A percentile compares a stretch with the other conserved stretches of the same genome.
phyloP scores from a whole-genome alignment of 2,113 vertebrate genomes.

The Notarius lentiginosus region DNA sequence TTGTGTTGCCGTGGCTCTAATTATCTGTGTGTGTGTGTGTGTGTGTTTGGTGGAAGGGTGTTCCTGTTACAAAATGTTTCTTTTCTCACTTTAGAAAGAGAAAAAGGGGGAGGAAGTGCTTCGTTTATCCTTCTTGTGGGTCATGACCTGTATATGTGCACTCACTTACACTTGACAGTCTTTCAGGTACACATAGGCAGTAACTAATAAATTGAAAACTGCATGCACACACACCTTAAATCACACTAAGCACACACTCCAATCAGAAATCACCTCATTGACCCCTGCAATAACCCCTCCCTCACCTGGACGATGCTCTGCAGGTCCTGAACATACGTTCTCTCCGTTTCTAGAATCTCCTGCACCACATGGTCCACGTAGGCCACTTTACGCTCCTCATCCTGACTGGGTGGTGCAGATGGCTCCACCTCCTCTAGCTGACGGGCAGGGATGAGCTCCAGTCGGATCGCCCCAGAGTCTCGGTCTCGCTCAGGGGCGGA shows the following conservation, averaged over 20 bases:
- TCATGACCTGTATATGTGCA: slow-evolving; percentile 19
- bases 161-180: neutral
- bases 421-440: slow-evolving; percentile 76
- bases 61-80: neutral
- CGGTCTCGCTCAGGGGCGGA: slow-evolving; percentile 83
- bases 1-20: too few species aligned
- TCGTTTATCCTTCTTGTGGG: slow-evolving; percentile 19
- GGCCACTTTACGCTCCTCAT: slow-evolving; percentile 82
- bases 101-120: slow-evolving; percentile 30
- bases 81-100: neutral
- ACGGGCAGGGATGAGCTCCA: slow-evolving; percentile 86
- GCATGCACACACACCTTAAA: neutral
- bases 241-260: too few species aligned
- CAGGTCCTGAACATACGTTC: slow-evolving; percentile 93
- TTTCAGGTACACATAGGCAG: too few species aligned
- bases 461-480: slow-evolving; percentile 86
- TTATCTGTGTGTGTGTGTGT: slow-evolving; percentile 15
- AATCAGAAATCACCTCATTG: too few species aligned
- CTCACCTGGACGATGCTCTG: slow-evolving; percentile 94
- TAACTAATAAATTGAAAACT: too few species aligned
- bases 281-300: neutral
- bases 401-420: slow-evolving; percentile 56
- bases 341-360: slow-evolving; percentile 95
- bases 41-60: neutral
- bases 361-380: slow-evolving; percentile 96